Conservation (phyloP, 2,113 vertebrate genomes). For the Pteropus alecto region DNA sequence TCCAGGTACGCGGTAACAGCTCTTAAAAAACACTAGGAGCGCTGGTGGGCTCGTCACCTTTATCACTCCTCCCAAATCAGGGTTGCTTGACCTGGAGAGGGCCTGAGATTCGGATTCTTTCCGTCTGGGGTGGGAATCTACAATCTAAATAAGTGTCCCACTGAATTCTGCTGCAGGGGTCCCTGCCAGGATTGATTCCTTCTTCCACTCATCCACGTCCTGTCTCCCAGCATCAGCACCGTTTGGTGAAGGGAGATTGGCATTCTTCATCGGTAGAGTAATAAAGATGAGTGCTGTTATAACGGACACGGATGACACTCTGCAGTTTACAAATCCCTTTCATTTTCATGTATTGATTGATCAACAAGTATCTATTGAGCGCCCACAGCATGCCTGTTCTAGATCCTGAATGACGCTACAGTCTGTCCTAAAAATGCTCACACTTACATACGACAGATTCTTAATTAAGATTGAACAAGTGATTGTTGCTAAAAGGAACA, state of each 20-base stretch:
- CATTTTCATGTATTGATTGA: too few relatives aligned
- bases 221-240: not conserved
- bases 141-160: not conserved
- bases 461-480: not conserved
- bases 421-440: not conserved
- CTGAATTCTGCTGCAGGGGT: not conserved
- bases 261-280: not conserved
- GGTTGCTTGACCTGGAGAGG: not conserved
- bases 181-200: not conserved
- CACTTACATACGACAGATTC: not conserved
- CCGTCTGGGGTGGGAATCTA: not conserved
- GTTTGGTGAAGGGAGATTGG: rapidly evolving
- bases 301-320: rapidly evolving
- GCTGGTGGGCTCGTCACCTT: rapidly evolving
- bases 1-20: not conserved
- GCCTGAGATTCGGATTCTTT: not conserved
- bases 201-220: not conserved
- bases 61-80: not conserved
- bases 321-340: not conserved
- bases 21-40: not conserved
- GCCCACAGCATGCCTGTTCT: too few relatives aligned
- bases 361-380: not conserved
- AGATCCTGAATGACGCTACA: not conserved
- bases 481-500: not conserved
- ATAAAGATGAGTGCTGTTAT: not conserved